phyloP scores from a whole-genome alignment of 2,113 vertebrate species.

The Lepus europaeus region DNA sequence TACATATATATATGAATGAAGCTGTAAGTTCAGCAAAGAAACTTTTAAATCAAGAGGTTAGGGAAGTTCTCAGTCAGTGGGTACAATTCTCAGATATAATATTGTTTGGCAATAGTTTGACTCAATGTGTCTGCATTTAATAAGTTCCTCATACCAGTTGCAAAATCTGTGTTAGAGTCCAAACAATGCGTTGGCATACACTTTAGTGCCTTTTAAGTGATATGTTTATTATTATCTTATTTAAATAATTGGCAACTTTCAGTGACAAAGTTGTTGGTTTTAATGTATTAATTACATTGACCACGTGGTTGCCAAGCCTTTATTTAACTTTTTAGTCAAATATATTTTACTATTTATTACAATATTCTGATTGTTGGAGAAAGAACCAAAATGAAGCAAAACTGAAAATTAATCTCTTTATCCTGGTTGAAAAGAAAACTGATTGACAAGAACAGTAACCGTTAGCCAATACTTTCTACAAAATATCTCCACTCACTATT shows the following conservation, averaged over 20 bases:
- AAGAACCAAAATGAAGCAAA: not conserved
- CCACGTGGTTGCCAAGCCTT: not conserved
- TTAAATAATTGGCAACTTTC: not conserved
- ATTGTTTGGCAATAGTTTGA: not conserved
- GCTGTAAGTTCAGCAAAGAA: not conserved
- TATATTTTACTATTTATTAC: not conserved
- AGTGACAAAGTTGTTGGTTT: not conserved
- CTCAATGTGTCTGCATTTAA: not conserved
- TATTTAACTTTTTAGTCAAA: not conserved
- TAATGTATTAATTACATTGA: not conserved
- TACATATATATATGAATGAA: not conserved
- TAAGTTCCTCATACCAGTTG: not conserved
- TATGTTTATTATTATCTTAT: not conserved
- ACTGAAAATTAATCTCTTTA: not conserved
- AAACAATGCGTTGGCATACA: not conserved
- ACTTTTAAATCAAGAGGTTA: not conserved
- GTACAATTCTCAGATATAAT: not conserved
- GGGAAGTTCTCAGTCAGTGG: not conserved
- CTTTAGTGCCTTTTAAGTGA: not conserved
- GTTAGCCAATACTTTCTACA: conserved; percentile 7
- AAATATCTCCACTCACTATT: not conserved
- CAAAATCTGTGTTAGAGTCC: not conserved
- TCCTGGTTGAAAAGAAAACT: not conserved
- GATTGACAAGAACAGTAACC: not conserved
- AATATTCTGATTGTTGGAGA: not conserved